Conservation (phyloP, 2,797 vertebrate species). For the Sternarchorhynchus goeldii region DNA sequence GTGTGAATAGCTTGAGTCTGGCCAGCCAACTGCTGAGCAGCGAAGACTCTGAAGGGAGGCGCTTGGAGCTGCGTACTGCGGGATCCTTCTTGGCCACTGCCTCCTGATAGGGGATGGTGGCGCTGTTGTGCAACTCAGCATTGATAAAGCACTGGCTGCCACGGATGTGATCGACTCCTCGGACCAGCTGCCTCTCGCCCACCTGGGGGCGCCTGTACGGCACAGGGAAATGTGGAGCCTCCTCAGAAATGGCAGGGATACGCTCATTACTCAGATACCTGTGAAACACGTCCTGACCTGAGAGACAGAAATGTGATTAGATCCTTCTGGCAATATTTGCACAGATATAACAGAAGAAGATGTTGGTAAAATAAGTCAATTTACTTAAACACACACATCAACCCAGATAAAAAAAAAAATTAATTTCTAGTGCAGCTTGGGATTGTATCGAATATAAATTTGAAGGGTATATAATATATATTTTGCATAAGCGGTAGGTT, state of each 20-base stretch:
- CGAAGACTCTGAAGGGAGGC: slow-evolving; percentile 74
- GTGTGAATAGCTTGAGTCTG: slow-evolving; percentile 87
- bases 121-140: slow-evolving; percentile 83
- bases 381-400: no score
- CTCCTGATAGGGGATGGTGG: slow-evolving; percentile 89
- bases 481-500: no score
- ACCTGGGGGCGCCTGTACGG: slow-evolving; percentile 69
- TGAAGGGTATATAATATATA: no score
- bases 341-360: neutral
- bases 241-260: slow-evolving; percentile 86
- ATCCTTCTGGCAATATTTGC: neutral
- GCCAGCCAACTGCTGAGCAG: slow-evolving; percentile 86
- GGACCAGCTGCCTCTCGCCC: slow-evolving; percentile 77
- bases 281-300: slow-evolving; percentile 81
- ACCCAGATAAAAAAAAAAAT: no score
- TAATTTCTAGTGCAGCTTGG: no score
- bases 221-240: slow-evolving; percentile 72
- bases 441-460: no score
- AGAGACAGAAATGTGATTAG: slow-evolving; percentile 2
- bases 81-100: slow-evolving; percentile 74
- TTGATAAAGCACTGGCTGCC: slow-evolving; percentile 85
- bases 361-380: no score
- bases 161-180: slow-evolving; percentile 88
- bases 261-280: slow-evolving; percentile 91
- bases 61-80: slow-evolving; percentile 65